Evolutionary conservation across 2,113 vertebrate genomes (phyloP).

Genomic region (Caretta caretta): DNA sequence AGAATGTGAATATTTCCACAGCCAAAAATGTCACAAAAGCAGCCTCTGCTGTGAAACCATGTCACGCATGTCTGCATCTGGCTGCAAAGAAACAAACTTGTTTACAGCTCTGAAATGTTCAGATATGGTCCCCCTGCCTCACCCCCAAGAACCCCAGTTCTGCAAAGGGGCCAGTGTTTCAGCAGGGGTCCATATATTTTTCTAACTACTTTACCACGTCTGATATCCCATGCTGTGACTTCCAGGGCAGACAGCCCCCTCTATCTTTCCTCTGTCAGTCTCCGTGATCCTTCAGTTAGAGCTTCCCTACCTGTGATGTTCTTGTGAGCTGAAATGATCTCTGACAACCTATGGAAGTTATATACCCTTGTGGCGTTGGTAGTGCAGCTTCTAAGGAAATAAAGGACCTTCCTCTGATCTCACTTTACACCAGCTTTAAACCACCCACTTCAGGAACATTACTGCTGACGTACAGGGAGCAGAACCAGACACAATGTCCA

Average conservation of each 20-base stretch:
- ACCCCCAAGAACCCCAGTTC: neutral
- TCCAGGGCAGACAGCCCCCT: neutral
- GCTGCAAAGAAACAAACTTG: too few relatives aligned
- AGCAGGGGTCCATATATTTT: neutral
- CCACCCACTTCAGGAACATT: neutral
- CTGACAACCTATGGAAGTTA: neutral
- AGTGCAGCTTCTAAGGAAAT: neutral
- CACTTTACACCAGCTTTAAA: neutral
- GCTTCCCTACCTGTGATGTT: neutral
- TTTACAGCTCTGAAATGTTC: neutral
- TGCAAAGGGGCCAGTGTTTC: neutral
- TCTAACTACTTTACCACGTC: neutral
- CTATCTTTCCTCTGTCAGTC: neutral
- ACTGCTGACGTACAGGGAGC: neutral
- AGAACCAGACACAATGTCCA: neutral
- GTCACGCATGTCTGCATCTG: neutral
- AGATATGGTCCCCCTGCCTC: neutral
- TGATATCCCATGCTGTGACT: neutral
- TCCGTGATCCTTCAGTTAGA: neutral
- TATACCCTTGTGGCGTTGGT: neutral
- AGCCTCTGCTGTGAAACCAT: neutral
- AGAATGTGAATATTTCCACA: neutral
- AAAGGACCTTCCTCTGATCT: too few relatives aligned
- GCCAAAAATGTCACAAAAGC: neutral
- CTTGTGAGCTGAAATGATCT: neutral